Evolutionary conservation across 2,888 invertebrate genomes (phyloP).

Genomic region (Schizotus pectinicornis): DNA sequence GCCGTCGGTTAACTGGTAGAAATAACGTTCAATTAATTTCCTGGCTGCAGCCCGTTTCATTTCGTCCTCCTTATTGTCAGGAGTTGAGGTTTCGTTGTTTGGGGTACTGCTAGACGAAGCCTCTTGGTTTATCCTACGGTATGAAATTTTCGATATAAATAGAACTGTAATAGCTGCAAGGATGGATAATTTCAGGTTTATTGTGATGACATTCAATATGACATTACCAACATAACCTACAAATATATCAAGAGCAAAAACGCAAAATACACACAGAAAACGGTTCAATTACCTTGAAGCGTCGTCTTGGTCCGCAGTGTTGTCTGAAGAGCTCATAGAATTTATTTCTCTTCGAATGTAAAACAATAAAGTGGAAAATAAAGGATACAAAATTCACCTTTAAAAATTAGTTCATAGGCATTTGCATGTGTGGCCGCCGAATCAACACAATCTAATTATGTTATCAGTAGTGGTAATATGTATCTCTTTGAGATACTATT

Average conservation of each 20-base stretch:
- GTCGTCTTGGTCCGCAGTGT: constrained; percentile 59
- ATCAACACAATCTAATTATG: too few species aligned
- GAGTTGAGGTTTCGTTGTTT: constrained; percentile 36
- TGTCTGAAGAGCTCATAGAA: constrained; percentile 61
- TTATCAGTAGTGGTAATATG: too few species aligned
- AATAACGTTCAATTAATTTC: constrained; percentile 89
- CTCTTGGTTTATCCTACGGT: constrained; percentile 54
- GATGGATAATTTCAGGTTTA: background rate
- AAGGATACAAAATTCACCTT: constrained; percentile 19
- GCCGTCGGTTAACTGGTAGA: constrained; percentile 90
- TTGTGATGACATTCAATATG: constrained; percentile 55
- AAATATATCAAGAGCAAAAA: constrained; percentile 10
- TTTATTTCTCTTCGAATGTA: constrained; percentile 30
- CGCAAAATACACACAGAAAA: background rate
- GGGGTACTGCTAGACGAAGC: constrained; percentile 53
- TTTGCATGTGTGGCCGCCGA: too few species aligned
- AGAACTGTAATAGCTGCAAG: background rate
- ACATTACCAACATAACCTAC: constrained; percentile 53
- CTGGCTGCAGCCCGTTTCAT: constrained; percentile 81
- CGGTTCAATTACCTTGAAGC: constrained; percentile 59
- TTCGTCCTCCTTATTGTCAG: constrained; percentile 63
- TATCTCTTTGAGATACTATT: too few species aligned
- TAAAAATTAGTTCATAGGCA: background rate
- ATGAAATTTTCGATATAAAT: constrained; percentile 17
- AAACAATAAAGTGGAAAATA: constrained; percentile 20